Percentiles rank a stretch among this genome's conserved stretches.
phyloP scores from a whole-genome alignment of 1,140 invertebrate genomes.

The Tachypleus tridentatus region DNA sequence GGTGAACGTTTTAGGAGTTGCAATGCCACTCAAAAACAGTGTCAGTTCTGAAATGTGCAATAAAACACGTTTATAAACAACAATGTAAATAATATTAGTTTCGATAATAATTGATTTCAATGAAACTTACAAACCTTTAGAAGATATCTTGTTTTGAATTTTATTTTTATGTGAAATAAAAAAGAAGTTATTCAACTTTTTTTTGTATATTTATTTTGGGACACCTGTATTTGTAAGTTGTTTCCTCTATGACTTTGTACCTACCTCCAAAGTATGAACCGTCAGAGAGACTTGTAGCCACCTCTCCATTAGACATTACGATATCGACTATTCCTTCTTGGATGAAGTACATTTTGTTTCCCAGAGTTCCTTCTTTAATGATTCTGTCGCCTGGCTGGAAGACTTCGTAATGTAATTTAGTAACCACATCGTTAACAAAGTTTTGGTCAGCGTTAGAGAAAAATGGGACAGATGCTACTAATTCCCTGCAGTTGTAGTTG shows the following conservation, averaged over 20 bases:
- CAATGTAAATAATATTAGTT: too few species aligned
- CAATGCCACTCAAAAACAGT: too few species aligned
- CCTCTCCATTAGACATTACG: constrained; percentile 89
- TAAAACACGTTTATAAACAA: too few species aligned
- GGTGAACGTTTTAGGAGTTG: too few species aligned
- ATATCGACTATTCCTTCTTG: constrained; percentile 98
- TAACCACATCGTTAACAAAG: constrained; percentile 95
- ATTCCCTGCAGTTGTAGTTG: constrained; percentile 96
- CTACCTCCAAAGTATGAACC: constrained; percentile 90
- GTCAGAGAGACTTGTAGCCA: constrained; percentile 95
- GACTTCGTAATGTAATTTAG: constrained; percentile 96
- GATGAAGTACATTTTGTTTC: constrained; percentile 99
- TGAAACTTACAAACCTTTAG: too few species aligned
- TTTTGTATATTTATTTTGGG: too few species aligned
- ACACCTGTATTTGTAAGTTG: too few species aligned
- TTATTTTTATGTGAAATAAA: too few species aligned
- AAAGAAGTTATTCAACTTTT: too few species aligned
- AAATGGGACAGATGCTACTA: constrained; percentile 96
- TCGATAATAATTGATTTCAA: too few species aligned
- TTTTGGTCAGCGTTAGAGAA: constrained; percentile 96
- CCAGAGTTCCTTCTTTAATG: constrained; percentile 57
- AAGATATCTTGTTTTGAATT: too few species aligned
- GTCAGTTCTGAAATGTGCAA: too few species aligned
- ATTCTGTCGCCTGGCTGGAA: constrained; percentile 98
- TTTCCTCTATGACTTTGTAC: not conserved